Evolutionary conservation across 53 echinoderm and acorn worm genomes (phyloP).

Genomic region (Echinarachnius parma): DNA sequence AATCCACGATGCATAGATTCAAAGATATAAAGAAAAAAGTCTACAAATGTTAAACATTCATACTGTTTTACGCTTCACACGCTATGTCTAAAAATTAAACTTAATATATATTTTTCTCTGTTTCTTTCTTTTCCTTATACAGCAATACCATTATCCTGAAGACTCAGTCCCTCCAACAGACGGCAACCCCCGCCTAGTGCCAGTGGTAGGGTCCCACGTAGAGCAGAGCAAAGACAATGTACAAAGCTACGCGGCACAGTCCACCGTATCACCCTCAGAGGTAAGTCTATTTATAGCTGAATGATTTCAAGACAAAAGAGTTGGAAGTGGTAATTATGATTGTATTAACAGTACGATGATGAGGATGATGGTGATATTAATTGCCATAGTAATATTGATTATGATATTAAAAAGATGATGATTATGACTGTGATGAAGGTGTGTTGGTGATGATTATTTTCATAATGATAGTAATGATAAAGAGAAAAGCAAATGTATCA

Average conservation of each 20-base stretch:
- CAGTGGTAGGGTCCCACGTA: constrained; percentile 86
- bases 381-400: too few relatives aligned
- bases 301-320: neutral
- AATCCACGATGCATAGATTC: too few relatives aligned
- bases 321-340: neutral
- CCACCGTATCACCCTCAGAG: constrained; percentile 79
- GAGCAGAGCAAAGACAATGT: constrained; percentile 75
- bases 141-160: constrained; percentile 91
- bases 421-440: neutral
- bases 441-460: neutral
- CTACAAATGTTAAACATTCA: too few relatives aligned
- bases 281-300: constrained; percentile 44
- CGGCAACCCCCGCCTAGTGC: constrained; percentile 85
- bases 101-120: neutral
- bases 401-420: too few relatives aligned
- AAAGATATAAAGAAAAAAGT: too few relatives aligned
- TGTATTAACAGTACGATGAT: neutral
- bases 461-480: neutral
- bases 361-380: neutral
- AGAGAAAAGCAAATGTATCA: too few relatives aligned
- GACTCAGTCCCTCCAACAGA: constrained; percentile 70
- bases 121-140: constrained; percentile 15
- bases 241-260: constrained; percentile 80
- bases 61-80: too few relatives aligned
- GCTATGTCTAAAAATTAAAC: too few relatives aligned